These are phyloP conservation scores for Linurgus olivaceus DNA, from an alignment of 2,797 vertebrate species.

Conservation along the genomic window DNA sequence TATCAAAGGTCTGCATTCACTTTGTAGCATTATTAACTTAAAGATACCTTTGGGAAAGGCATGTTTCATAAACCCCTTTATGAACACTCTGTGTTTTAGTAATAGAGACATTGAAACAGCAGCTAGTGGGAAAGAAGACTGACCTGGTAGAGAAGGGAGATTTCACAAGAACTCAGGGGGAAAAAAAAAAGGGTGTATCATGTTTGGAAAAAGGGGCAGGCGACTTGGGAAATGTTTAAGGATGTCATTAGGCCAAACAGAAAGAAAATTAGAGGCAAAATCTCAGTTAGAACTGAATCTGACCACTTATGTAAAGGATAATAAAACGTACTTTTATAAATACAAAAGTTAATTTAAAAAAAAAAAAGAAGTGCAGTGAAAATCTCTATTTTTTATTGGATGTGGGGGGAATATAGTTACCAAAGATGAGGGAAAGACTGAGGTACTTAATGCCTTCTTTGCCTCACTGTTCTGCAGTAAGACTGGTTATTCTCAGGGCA, in stretches of 20 bases:
- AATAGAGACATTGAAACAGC: not conserved
- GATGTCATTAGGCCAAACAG: not conserved
- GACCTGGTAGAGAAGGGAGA: not conserved
- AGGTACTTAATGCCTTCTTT: not conserved
- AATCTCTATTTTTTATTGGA: not conserved
- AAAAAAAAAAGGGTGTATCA: not conserved
- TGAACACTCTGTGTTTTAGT: not conserved
- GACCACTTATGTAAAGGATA: not conserved
- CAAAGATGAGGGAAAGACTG: not conserved
- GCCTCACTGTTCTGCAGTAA: not conserved
- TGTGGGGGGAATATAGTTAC: accelerated
- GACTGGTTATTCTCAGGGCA: not conserved
- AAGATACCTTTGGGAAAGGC: not conserved
- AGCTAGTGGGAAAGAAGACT: not conserved
- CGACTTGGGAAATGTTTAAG: not conserved
- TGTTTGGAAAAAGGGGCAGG: not conserved
- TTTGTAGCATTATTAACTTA: not conserved
- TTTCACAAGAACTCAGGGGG: not conserved
- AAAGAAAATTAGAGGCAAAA: not conserved
- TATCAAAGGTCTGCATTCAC: not conserved
- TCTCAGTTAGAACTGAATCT: not conserved
- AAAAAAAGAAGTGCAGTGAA: not conserved
- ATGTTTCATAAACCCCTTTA: not conserved
- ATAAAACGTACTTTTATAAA: not conserved
- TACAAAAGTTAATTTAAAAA: not conserved